phyloP scores from a whole-genome alignment of 1,140 invertebrate species.

The Gryllus bimaculatus region DNA sequence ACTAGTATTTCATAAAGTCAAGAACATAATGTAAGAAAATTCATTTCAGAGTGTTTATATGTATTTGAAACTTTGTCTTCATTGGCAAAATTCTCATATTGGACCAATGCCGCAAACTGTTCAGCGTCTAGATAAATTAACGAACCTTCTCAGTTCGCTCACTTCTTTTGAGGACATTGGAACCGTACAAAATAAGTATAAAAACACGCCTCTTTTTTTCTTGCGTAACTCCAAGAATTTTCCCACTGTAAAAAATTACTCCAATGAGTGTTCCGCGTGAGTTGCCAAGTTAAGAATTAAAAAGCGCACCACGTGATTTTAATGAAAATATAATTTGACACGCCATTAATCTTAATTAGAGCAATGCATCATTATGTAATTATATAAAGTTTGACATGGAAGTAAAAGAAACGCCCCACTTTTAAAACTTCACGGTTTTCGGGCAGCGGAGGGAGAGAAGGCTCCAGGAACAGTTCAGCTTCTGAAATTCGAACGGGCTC shows the following conservation, averaged over 20 bases:
- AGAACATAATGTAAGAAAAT: no score
- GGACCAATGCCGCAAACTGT: no score
- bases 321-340: slow-evolving; percentile 6
- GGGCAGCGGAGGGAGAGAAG: background rate
- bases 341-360: slow-evolving; percentile 1
- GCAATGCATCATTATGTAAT: background rate
- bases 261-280: background rate
- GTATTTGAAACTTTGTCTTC: no score
- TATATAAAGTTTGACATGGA: slow-evolving; percentile 1
- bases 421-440: background rate
- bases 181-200: no score
- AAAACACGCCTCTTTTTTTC: background rate
- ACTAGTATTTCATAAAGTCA: no score
- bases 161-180: no score
- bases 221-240: background rate
- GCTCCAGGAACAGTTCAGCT: background rate
- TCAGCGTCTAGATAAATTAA: no score
- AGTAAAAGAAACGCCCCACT: background rate
- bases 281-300: slow-evolving; percentile 1
- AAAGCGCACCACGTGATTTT: background rate
- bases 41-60: no score
- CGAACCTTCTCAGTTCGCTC: no score
- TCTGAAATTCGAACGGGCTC: background rate
- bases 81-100: no score
- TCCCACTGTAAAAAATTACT: background rate